phyloP scores from a whole-genome alignment of 2,888 invertebrate genomes.

The Phortica okadai region DNA sequence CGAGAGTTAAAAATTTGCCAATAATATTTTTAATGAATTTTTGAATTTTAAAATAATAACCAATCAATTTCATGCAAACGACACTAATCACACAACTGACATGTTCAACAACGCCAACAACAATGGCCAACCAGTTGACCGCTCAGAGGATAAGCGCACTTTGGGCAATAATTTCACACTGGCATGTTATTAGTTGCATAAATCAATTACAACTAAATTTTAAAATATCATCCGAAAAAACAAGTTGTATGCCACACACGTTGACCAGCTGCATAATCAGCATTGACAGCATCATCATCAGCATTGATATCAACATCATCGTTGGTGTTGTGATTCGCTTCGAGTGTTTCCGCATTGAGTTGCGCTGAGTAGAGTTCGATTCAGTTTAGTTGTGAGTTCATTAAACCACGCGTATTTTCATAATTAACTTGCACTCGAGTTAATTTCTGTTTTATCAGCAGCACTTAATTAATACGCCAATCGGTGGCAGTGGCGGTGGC shows the following conservation, averaged over 20 bases:
- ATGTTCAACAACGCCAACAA: background rate
- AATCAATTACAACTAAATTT: background rate
- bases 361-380: background rate
- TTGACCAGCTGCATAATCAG: background rate
- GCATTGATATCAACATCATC: background rate
- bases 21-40: background rate
- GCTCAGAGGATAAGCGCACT: background rate
- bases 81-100: background rate
- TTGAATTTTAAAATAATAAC: background rate
- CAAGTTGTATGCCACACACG: background rate
- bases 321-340: background rate
- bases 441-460: conserved; percentile 66
- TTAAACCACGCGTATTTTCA: conserved; percentile 56
- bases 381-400: conserved; percentile 52
- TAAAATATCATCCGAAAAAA: background rate
- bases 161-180: background rate
- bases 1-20: background rate
- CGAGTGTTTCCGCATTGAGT: background rate
- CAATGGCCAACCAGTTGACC: conserved; percentile 1
- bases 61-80: background rate
- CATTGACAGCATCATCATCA: background rate
- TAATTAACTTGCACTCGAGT: conserved; percentile 70
- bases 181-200: background rate
- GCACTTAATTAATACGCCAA: conserved; percentile 64
- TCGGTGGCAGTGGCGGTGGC: conserved; percentile 42